A percentile compares a stretch with the other conserved stretches of the same genome.
Evolutionary conservation across 2,888 invertebrate species (phyloP).

Genomic region (Alloplasta piceator): DNA sequence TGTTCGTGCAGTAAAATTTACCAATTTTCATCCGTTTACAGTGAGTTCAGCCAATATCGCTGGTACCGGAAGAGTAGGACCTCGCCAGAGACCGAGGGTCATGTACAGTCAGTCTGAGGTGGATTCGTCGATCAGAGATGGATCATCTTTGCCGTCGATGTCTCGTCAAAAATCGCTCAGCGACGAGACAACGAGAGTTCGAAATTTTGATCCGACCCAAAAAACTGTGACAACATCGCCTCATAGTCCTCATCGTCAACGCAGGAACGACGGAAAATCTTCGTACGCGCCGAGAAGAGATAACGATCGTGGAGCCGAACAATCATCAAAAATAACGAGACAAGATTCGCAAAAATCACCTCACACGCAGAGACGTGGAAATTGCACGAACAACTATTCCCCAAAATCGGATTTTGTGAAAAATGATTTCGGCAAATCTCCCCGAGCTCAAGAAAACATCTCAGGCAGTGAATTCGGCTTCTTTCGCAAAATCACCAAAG

Average conservation of each 20-base stretch:
- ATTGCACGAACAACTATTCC: conserved; percentile 48
- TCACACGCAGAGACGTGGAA: conserved; percentile 66
- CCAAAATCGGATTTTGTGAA: conserved; percentile 47
- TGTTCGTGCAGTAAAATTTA: too few species aligned
- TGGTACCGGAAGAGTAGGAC: conserved; percentile 83
- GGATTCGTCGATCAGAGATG: conserved; percentile 63
- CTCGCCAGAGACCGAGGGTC: conserved; percentile 79
- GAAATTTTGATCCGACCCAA: conserved; percentile 67
- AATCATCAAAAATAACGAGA: conserved; percentile 2
- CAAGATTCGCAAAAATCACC: conserved; percentile 68
- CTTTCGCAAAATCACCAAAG: not conserved
- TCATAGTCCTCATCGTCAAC: conserved; percentile 72
- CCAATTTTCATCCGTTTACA: conserved; percentile 66
- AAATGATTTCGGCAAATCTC: conserved; percentile 20
- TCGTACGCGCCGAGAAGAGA: conserved; percentile 66
- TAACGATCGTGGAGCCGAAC: conserved; percentile 38
- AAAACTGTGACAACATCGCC: conserved; percentile 63
- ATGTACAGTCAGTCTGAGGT: conserved; percentile 78
- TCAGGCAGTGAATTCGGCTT: not conserved
- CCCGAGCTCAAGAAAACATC: conserved; percentile 8
- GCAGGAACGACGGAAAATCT: conserved; percentile 71
- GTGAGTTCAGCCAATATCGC: conserved; percentile 81
- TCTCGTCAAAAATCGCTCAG: conserved; percentile 72
- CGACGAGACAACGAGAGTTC: conserved; percentile 74
- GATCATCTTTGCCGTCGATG: conserved; percentile 45